These are phyloP conservation scores for Herpailurus yagouaroundi DNA, from an alignment of 2,113 vertebrate species.

Conservation along the genomic window DNA sequence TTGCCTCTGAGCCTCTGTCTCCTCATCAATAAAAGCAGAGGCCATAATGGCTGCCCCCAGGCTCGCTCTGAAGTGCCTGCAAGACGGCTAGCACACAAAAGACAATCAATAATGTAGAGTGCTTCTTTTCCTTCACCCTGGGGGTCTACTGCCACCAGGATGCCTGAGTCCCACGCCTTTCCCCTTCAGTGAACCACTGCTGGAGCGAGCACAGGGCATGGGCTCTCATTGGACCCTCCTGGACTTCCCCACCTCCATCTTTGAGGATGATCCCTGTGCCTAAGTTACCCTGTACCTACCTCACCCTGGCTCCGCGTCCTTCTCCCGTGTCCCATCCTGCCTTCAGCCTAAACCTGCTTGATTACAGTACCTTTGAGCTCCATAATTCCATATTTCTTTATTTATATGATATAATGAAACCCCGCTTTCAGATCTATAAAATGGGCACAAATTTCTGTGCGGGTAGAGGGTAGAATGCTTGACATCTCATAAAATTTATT, in stretches of 20 bases:
- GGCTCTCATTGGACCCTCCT: neutral
- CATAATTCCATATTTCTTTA: neutral
- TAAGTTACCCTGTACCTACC: neutral
- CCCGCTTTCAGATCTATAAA: neutral
- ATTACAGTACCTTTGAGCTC: neutral
- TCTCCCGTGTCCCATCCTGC: neutral
- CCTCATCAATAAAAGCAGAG: neutral
- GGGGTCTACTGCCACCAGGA: neutral
- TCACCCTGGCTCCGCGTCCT: neutral
- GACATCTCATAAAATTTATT: neutral
- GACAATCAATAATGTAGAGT: neutral
- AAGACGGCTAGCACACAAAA: neutral
- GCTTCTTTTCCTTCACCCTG: neutral
- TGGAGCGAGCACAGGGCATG: fast-evolving
- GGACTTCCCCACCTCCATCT: neutral
- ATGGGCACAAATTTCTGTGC: neutral
- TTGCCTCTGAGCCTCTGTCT: neutral
- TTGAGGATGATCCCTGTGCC: neutral
- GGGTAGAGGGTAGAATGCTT: neutral
- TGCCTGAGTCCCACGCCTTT: neutral
- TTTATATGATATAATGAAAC: neutral
- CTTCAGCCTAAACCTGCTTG: neutral
- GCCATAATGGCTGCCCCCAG: neutral
- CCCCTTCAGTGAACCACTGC: fast-evolving
- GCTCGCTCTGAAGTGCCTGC: neutral